Conservation (phyloP, 2,888 invertebrate genomes). For the Gasteruption jaculator region DNA sequence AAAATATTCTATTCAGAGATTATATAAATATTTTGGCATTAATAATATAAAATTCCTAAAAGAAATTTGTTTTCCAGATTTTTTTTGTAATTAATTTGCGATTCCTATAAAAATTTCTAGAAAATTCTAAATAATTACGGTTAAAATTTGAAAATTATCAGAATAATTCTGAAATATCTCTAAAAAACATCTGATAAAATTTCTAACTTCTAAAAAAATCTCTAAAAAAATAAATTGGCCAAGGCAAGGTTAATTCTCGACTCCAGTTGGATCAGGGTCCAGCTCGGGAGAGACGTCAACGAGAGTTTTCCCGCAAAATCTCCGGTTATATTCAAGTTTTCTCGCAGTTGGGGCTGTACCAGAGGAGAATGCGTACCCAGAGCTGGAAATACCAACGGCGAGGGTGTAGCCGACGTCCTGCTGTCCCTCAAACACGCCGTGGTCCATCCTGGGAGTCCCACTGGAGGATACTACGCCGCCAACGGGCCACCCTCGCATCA, state of each 20-base stretch:
- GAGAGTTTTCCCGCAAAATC: no score
- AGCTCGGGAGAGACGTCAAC: no score
- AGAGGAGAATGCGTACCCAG: slow-evolving; percentile 52
- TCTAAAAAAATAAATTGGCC: no score
- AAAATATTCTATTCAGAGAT: neutral
- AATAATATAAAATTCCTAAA: neutral
- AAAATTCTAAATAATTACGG: no score
- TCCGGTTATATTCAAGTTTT: slow-evolving; percentile 23
- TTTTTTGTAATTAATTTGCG: neutral
- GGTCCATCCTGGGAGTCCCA: slow-evolving; percentile 67
- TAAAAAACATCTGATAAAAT: no score
- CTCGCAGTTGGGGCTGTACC: slow-evolving; percentile 45
- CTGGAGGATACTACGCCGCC: slow-evolving; percentile 46
- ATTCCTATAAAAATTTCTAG: no score
- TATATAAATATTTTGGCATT: slow-evolving; percentile 1
- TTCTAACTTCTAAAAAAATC: no score
- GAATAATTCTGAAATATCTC: no score
- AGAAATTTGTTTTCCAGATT: neutral
- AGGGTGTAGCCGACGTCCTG: slow-evolving; percentile 84
- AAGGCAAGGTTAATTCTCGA: no score
- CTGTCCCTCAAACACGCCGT: slow-evolving; percentile 84
- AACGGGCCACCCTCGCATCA: slow-evolving; percentile 35
- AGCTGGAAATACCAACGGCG: slow-evolving; percentile 57
- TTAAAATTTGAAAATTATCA: no score
- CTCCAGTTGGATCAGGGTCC: no score